Evolutionary conservation across 2,797 vertebrate species (phyloP).

Genomic region (Moxostoma hubbsi): DNA sequence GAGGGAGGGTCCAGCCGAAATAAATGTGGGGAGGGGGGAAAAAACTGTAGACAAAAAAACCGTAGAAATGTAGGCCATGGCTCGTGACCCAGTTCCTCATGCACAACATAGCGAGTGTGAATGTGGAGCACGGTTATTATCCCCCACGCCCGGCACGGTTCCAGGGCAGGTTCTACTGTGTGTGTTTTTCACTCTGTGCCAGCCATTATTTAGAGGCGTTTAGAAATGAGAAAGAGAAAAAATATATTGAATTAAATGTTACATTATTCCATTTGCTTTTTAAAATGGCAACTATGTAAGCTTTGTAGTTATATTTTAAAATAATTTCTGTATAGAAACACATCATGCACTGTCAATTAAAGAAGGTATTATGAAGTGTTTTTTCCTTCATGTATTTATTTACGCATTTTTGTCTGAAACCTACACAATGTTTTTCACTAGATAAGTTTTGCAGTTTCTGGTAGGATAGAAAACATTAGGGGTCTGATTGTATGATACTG

Average conservation of each 20-base stretch:
- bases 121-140: constrained; percentile 61
- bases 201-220: constrained; percentile 43
- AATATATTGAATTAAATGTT: neutral
- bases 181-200: constrained; percentile 48
- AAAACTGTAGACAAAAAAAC: constrained; percentile 67
- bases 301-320: neutral
- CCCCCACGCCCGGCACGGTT: constrained; percentile 55
- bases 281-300: neutral
- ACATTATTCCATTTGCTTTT: neutral
- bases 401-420: constrained; percentile 20
- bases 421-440: neutral
- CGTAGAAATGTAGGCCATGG: constrained; percentile 69
- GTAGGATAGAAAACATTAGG: too few relatives aligned
- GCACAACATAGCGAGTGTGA: constrained; percentile 58
- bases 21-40: constrained; percentile 62
- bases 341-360: neutral
- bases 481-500: too few relatives aligned
- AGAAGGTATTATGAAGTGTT: neutral
- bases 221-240: neutral
- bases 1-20: constrained; percentile 62
- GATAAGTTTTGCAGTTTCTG: too few relatives aligned
- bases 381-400: neutral
- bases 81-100: constrained; percentile 67
- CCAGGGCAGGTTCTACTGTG: constrained; percentile 51
- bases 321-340: neutral